Evolutionary conservation across 2,113 vertebrate genomes (phyloP), one percentile per base, ranked within the genome.

Genomic region (Phrynosoma blainvillii): DNA sequence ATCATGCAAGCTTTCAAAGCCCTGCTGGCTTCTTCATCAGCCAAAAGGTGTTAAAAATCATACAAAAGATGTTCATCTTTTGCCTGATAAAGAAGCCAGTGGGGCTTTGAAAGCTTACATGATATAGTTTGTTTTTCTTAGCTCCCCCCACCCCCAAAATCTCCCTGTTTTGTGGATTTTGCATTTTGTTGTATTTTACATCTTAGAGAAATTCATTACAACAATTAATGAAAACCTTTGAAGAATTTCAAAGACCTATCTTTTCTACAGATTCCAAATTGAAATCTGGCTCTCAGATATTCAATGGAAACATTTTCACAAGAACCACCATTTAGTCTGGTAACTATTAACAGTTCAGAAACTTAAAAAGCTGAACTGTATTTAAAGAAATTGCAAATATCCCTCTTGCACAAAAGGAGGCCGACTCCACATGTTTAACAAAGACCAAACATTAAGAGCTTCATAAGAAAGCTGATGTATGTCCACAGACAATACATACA

Each of bases 211-310:
- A 32, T 47, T 14, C 59, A 77, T 66, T 42, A 68, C 68, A 86
- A 76, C 75, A 79, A 47, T 66, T 7, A 40, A 73, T 85, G 40
- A 1, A 18, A 20, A 27, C 12, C 92, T 87, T 84, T 84, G 87
- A 71, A 88, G 90, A 92, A 92, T 93, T 90, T 83, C 52, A 66
- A 84, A 89, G 59, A 18, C 9, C 52, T 83, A 40, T 84, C 25
- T 84, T 89, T 88, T 89, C 83, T 87, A 93, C 89, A 92, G 87
- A 59, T 86, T 93, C 92, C 84, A 75, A 86, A 81, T 85, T 90
- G 88, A 90, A 92, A 89, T 91, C 94, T 92, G 96, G 96, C 95
- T 94, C 93, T 96, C 94, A 89, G 75, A 92, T 91, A 94, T 92
- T 93, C 90, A 95, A 94, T 91, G 92, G 92, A 93, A 96, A 95